These are phyloP conservation scores for Pollenia labialis DNA, from an alignment of 2,888 invertebrate genomes.

Conservation along the genomic window DNA sequence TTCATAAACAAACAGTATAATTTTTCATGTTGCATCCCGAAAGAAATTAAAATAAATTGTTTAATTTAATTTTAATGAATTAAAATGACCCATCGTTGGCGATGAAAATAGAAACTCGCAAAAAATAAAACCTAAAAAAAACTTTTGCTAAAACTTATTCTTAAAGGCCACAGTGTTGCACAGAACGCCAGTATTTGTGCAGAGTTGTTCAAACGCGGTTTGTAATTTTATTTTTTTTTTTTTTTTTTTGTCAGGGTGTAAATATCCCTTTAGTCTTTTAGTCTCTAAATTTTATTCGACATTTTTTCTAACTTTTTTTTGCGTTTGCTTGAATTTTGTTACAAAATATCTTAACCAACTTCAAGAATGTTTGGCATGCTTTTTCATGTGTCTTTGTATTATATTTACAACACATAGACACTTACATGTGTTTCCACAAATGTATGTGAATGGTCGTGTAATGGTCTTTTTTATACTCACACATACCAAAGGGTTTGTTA, in stretches of 20 bases:
- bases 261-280: not conserved
- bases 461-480: not conserved
- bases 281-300: not conserved
- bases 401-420: not conserved
- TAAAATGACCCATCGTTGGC: conserved; percentile 8
- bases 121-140: not conserved
- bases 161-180: not conserved
- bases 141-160: not conserved
- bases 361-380: conserved; percentile 43
- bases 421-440: not conserved
- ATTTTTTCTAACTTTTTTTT: not conserved
- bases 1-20: not conserved
- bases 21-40: not conserved
- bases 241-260: not conserved
- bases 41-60: conserved; percentile 35
- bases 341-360: conserved; percentile 21
- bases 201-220: not conserved
- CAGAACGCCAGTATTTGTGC: not conserved
- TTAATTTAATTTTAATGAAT: conserved; percentile 47
- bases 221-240: not conserved
- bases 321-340: conserved; percentile 1
- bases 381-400: conserved; percentile 12
- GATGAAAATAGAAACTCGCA: not conserved
- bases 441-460: conserved; percentile 4
- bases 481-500: too few relatives aligned